phyloP scores from a whole-genome alignment of 1,140 invertebrate species.

The Panagrolaimus sp. region DNA sequence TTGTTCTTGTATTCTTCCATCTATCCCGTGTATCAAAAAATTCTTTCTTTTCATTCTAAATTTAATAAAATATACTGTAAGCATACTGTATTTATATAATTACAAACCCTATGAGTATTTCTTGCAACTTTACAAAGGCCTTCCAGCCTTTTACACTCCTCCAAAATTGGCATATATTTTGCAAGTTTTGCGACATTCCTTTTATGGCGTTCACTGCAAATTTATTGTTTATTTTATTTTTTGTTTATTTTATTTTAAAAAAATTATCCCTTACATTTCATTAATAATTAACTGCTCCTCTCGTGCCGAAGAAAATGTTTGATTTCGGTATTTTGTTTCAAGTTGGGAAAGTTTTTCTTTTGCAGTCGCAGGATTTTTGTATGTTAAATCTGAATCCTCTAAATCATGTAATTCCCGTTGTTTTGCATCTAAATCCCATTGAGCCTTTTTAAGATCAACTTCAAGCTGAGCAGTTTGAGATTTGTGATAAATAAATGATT shows the following conservation, averaged over 20 bases:
- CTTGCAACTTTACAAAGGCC: not conserved
- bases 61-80: too few relatives aligned
- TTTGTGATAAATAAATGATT: not conserved
- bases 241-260: not conserved
- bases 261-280: not conserved
- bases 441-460: not conserved
- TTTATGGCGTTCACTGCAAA: too few relatives aligned
- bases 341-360: not conserved
- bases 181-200: not conserved
- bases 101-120: not conserved
- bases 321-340: not conserved
- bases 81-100: not conserved
- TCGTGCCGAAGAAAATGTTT: not conserved
- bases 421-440: conserved; percentile 8
- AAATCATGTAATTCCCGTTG: not conserved
- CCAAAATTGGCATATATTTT: not conserved
- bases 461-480: not conserved
- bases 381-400: conserved; percentile 8
- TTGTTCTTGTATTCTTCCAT: not conserved
- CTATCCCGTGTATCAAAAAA: not conserved
- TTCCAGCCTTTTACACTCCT: not conserved
- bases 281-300: conserved; percentile 5
- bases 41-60: not conserved
- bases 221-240: not conserved
- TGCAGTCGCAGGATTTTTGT: not conserved